These are phyloP conservation scores for Arizona elegans DNA, from an alignment of 2,113 vertebrate species.

Conservation along the genomic window DNA sequence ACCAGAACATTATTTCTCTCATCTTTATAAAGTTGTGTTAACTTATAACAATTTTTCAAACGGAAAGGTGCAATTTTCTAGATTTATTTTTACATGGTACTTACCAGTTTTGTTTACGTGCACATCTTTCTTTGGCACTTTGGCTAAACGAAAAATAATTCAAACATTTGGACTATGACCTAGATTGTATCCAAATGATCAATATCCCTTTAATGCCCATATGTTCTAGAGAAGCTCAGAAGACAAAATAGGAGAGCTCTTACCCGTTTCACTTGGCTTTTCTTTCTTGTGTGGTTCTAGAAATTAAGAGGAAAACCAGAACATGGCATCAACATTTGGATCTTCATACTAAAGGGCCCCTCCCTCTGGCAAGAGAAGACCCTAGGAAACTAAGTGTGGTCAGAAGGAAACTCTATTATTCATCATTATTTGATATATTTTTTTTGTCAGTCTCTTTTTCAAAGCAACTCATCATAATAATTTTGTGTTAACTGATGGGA, in stretches of 20 bases:
- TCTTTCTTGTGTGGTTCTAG: background rate
- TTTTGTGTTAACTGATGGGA: background rate
- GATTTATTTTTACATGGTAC: background rate
- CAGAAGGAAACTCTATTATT: background rate
- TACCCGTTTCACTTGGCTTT: background rate
- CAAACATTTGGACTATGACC: background rate
- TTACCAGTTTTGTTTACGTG: background rate
- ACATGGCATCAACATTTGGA: background rate
- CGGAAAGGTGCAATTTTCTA: background rate
- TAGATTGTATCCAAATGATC: background rate
- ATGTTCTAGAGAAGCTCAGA: background rate
- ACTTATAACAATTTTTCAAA: background rate
- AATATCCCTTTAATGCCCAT: background rate
- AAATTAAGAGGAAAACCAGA: background rate
- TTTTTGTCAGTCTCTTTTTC: background rate
- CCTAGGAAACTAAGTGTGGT: background rate
- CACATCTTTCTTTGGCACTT: background rate
- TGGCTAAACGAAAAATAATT: background rate
- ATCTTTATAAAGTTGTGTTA: background rate
- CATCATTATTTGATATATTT: background rate
- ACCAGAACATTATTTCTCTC: background rate
- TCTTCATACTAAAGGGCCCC: background rate
- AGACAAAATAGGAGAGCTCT: background rate
- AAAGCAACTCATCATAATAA: background rate
- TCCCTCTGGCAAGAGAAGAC: background rate